Evolutionary conservation across 2,113 vertebrate genomes (phyloP).

Genomic region (Oreochromis niloticus): DNA sequence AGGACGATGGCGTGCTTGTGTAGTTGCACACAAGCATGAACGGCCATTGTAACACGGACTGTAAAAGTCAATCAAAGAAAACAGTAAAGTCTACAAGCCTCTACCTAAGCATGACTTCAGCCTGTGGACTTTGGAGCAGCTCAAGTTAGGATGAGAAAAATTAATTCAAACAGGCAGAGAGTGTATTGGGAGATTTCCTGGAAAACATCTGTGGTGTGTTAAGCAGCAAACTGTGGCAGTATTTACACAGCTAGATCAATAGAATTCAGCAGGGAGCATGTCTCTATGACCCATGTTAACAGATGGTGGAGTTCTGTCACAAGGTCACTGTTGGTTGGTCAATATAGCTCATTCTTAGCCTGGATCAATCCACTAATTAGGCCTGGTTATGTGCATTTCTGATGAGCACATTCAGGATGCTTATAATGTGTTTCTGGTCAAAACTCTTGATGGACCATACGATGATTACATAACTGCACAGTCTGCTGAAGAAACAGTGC

Average conservation of each 20-base stretch:
- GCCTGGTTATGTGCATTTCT: not conserved
- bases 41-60: not conserved
- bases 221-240: not conserved
- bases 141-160: not conserved
- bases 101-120: not conserved
- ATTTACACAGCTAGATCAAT: slow-evolving; percentile 52
- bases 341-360: slow-evolving; percentile 5
- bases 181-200: not conserved
- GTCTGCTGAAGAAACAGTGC: not conserved
- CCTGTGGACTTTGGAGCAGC: slow-evolving; percentile 8
- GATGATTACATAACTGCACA: not conserved
- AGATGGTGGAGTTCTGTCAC: slow-evolving; percentile 4
- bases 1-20: not conserved
- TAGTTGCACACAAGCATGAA: slow-evolving; percentile 9
- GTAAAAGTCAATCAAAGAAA: not conserved
- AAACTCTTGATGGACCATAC: not conserved
- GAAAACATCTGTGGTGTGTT: slow-evolving; percentile 49
- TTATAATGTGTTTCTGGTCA: not conserved
- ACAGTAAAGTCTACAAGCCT: not conserved
- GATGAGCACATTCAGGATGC: not conserved
- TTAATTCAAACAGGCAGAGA: not conserved
- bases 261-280: slow-evolving; percentile 13
- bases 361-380: slow-evolving; percentile 47
- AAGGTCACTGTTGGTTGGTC: slow-evolving; percentile 35
- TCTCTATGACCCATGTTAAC: not conserved